A percentile compares a stretch with the other conserved stretches of the same genome.
Conservation (phyloP, 2,888 invertebrate species). For the Vesta saturnalis region DNA sequence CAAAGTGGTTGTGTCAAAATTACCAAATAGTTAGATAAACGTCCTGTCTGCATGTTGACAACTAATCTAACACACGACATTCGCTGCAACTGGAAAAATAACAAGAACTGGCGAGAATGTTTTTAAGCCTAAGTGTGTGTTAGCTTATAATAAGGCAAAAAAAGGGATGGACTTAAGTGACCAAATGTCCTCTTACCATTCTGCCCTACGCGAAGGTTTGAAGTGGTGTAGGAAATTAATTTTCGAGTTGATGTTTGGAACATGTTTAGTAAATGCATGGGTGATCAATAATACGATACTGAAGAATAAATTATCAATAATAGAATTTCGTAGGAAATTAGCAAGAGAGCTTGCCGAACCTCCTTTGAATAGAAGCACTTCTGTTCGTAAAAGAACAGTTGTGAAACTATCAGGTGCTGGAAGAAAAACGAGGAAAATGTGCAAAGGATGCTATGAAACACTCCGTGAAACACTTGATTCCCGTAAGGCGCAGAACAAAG, state of each 20-base stretch:
- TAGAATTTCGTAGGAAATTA: conserved; percentile 24
- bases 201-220: conserved; percentile 28
- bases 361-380: background rate
- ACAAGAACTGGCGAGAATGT: too few relatives aligned
- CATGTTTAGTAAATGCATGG: too few relatives aligned
- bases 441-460: conserved; percentile 25
- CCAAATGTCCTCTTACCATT: conserved; percentile 36
- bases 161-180: conserved; percentile 28
- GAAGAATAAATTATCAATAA: conserved; percentile 20
- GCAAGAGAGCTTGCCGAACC: conserved; percentile 10
- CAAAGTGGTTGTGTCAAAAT: conserved; percentile 44
- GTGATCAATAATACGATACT: conserved; percentile 16
- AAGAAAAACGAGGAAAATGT: conserved; percentile 30
- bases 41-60: conserved; percentile 49
- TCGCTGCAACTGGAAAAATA: conserved; percentile 31
- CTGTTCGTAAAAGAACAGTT: conserved; percentile 5
- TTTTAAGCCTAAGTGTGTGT: conserved; percentile 27
- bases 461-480: conserved; percentile 14
- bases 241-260: conserved; percentile 34
- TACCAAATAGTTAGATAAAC: conserved; percentile 51
- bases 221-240: conserved; percentile 39
- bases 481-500: conserved; percentile 15
- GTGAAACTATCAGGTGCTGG: conserved; percentile 27
- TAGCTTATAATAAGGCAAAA: conserved; percentile 30
- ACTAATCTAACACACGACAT: conserved; percentile 45